phyloP scores from a whole-genome alignment of 2,797 vertebrate genomes.

The Sardinella longiceps region DNA sequence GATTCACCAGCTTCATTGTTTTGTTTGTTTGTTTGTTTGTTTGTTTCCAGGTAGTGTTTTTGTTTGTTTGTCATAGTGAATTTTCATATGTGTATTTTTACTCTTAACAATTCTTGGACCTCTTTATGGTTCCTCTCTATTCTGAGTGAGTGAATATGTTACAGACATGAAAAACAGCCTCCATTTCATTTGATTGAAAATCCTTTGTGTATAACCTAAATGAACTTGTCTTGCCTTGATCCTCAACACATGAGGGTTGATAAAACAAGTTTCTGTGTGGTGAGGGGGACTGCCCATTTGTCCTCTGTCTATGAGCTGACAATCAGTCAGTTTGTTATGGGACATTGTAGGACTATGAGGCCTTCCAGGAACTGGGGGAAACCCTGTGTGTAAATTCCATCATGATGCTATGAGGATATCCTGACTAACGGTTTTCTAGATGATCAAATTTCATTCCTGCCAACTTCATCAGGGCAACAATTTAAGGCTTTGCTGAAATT shows the following conservation, averaged over 20 bases:
- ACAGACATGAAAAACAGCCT: background rate
- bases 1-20: background rate
- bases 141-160: background rate
- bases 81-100: background rate
- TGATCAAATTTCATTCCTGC: background rate
- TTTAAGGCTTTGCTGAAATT: background rate
- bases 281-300: too few species aligned
- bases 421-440: background rate
- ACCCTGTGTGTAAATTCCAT: background rate
- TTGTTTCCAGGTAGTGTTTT: too few species aligned
- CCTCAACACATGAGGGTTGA: background rate
- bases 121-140: background rate
- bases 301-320: too few species aligned
- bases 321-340: background rate
- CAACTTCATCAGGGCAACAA: background rate
- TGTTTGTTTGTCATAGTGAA: too few species aligned
- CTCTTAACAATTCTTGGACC: background rate
- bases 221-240: too few species aligned
- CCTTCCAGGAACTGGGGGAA: background rate
- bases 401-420: background rate
- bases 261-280: background rate
- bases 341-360: too few species aligned
- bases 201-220: too few species aligned
- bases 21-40: too few species aligned
- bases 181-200: too few species aligned